Evolutionary conservation across 2,797 vertebrate genomes (phyloP), one percentile per base, ranked within the genome.

Genomic region (Melanotaenia maccullochi): DNA sequence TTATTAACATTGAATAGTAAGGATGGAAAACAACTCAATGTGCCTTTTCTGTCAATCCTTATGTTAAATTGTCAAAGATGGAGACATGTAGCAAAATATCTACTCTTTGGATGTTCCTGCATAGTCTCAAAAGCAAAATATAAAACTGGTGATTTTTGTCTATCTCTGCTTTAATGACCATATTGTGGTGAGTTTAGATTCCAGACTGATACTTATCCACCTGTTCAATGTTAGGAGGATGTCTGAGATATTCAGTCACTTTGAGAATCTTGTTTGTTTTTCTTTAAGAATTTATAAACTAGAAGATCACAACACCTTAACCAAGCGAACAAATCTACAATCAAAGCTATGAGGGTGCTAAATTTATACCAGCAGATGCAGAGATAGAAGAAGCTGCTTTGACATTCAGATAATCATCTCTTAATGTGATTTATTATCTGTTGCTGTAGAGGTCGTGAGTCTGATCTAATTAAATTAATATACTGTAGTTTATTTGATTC

Each of bases 1-100:
- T n/a, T 9, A 25, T 18, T 13, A 49, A 25, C 24, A 67, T 65
- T 32, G 24, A 40, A 85, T 65, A 24, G 9, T 62, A 60, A 65
- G 47, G 25, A 47, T 3, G 24, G 47, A 69, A 49, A 42, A 9
- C 54, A 65, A 47, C 60, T 22, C 8, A 69, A 36, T 33, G 16
- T 16, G 22, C 18, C n/a, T 12, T 56, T 16, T 44, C 13, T 71
- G 35, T 56, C 12, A 25, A 6, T 28, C n/a, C 12, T 14, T 6
- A 24, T 40, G 35, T 40, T n/a, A 36, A 24, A 49, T n/a, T 14
- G 24, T 60, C 22, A 38, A 57, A 12, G 40, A 35, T 35, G 20
- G 35, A 33, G 22, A 22, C n/a, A 49, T n/a, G 47, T 9, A 22
- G 5, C 40, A 22, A 49, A n/a, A 49, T 22, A 22, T n/a, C 3